Conservation (phyloP, 2,888 invertebrate genomes). For the Machimus atricapillus region DNA sequence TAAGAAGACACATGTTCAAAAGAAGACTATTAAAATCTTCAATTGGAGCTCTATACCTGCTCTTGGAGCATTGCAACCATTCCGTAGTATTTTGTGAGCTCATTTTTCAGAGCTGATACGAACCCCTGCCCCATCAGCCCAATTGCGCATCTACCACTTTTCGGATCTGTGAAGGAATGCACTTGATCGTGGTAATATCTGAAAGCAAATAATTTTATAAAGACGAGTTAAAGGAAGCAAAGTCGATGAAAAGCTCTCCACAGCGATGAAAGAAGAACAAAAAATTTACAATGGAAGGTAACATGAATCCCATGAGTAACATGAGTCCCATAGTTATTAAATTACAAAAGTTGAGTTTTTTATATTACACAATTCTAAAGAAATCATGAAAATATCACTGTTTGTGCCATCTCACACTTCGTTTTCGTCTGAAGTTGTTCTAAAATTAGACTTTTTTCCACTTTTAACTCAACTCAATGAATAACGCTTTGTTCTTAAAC, state of each 20-base stretch:
- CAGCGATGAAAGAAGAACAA: not conserved
- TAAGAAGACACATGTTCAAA: not conserved
- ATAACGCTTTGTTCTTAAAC: too few relatives aligned
- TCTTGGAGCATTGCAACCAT: slow-evolving; percentile 87
- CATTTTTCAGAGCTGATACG: slow-evolving; percentile 81
- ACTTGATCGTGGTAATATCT: slow-evolving; percentile 74
- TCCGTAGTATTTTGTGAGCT: slow-evolving; percentile 87
- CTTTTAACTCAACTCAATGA: too few relatives aligned
- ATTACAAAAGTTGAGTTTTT: too few relatives aligned
- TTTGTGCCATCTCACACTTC: too few relatives aligned
- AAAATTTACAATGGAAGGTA: too few relatives aligned
- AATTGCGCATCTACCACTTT: slow-evolving; percentile 70
- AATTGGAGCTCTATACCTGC: slow-evolving; percentile 66
- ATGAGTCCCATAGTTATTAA: too few relatives aligned
- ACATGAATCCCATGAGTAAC: too few relatives aligned
- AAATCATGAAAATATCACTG: too few relatives aligned
- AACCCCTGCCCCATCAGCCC: slow-evolving; percentile 87
- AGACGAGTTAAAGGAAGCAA: not conserved
- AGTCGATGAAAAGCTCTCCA: not conserved
- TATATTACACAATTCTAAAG: too few relatives aligned
- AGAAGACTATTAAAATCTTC: not conserved
- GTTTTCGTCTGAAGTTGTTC: too few relatives aligned
- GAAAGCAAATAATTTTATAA: not conserved
- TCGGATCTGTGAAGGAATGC: slow-evolving; percentile 78
- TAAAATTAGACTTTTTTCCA: too few relatives aligned